Evolutionary conservation across 2,888 invertebrate species (phyloP), one percentile per base, ranked within the genome.

Genomic region (Biston stratarius): DNA sequence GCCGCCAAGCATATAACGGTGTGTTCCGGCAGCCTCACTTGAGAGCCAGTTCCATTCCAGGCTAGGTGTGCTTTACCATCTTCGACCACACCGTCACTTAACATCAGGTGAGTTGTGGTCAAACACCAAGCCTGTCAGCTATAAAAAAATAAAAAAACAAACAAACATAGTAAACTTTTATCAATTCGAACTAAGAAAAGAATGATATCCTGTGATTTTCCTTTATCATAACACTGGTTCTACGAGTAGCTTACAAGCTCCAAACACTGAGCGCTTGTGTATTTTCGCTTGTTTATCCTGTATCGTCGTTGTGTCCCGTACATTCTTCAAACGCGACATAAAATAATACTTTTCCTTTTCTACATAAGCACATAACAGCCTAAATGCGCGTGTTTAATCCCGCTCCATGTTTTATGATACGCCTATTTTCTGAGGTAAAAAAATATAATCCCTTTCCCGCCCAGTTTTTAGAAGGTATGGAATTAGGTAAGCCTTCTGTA

Each of bases 401-500:
- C 77, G 76, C 77, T 79, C 79, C 77, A 72, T 76, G 78, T 77
- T 78, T 82, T 82, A 79, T 77, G 75, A 71, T 74, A 64, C 73
- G 77, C 78, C 79, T 77, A 84, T 84, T 85, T 84, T 79, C 74
- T 72, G 77, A 77, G 80, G 81, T 85, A 84, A 87, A 86, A 24
- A 86, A 87, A 83, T 83, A 82, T 82, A 89, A 89, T 87, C 87
- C 83, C 77, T 80, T 83, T 80, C 79, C 79, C 81, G 84, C 81
- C 78, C 81, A 82, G 83, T 81, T 86, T 89, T 85, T 81, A 59
- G 52, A 60, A 63, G 67, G 55, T 60, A 48, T 60, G 75, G 81
- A 85, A 84, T 87, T 85, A 74, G 74, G 74, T 79, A 89, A 91
- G 85, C 89, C 87, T 87, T 88, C 87, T 88, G 86, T 90, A 89